Percentiles rank a stretch among this genome's conserved stretches.
Evolutionary conservation across 2,888 invertebrate genomes (phyloP).

Genomic region (Erebia palarica): DNA sequence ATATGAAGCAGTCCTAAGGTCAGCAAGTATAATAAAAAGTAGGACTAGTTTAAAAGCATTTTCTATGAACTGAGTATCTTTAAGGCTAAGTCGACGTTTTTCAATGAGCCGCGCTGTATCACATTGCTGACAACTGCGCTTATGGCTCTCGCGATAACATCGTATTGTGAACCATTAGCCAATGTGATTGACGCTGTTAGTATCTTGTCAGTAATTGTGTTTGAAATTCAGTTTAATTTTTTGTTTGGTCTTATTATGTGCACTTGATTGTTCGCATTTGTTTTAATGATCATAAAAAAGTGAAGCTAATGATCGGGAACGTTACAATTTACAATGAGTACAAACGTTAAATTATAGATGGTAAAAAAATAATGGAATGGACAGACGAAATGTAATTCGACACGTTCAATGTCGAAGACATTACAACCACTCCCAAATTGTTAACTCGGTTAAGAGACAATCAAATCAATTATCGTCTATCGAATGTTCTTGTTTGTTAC

Average conservation of each 20-base stretch:
- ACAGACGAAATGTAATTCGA: conserved; percentile 9
- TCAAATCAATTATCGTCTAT: conserved; percentile 35
- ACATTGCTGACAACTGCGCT: conserved; percentile 73
- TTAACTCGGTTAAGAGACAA: conserved; percentile 28
- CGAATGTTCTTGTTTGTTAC: conserved; percentile 33
- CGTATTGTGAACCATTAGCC: conserved; percentile 75
- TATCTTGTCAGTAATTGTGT: conserved; percentile 80
- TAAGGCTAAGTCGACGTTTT: neutral
- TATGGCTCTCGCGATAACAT: conserved; percentile 71
- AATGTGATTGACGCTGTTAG: conserved; percentile 79
- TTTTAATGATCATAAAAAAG: conserved; percentile 22
- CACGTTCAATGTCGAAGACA: conserved; percentile 26
- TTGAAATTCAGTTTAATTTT: conserved; percentile 68
- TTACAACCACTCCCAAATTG: conserved; percentile 20
- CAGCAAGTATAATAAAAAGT: too few relatives aligned
- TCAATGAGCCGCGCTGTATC: conserved; percentile 64
- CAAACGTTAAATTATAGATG: conserved; percentile 13
- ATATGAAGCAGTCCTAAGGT: too few relatives aligned
- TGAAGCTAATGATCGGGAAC: conserved; percentile 16
- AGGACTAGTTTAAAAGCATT: neutral
- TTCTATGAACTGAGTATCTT: neutral
- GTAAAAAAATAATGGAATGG: conserved; percentile 11
- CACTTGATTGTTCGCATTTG: conserved; percentile 32
- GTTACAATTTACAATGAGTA: conserved; percentile 17
- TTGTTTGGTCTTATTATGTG: conserved; percentile 46